Percentiles rank a stretch among this genome's conserved stretches.
Evolutionary conservation across 2,888 invertebrate species (phyloP).

Genomic region (Pseudococcus longispinus): DNA sequence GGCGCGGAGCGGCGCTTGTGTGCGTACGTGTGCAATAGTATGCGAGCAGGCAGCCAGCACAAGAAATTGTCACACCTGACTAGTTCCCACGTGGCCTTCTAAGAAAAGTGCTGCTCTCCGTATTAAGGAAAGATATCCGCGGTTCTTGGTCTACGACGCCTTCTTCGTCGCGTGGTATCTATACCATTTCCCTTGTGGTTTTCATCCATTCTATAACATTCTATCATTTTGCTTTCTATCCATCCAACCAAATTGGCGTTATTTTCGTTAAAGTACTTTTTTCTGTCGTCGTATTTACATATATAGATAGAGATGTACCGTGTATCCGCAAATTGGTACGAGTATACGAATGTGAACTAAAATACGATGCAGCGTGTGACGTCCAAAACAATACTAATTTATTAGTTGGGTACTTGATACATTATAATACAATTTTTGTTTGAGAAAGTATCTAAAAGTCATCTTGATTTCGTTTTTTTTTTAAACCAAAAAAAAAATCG

Average conservation of each 20-base stretch:
- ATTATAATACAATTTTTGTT: no score
- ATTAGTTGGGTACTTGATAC: no score
- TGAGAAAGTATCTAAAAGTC: no score
- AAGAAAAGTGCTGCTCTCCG: constrained; percentile 46
- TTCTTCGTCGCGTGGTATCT: constrained; percentile 38
- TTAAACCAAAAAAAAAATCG: no score
- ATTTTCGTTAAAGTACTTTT: constrained; percentile 42
- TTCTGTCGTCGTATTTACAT: constrained; percentile 46
- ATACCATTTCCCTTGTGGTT: constrained; percentile 52
- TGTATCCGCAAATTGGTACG: no score
- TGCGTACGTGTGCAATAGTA: neutral
- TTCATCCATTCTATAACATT: constrained; percentile 44
- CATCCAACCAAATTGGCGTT: constrained; percentile 36
- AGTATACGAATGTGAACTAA: no score
- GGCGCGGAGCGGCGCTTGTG: neutral
- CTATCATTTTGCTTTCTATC: constrained; percentile 10
- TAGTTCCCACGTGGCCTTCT: constrained; percentile 55
- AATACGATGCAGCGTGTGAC: no score
- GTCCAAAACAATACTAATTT: no score
- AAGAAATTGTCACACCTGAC: constrained; percentile 55
- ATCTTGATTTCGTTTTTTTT: no score
- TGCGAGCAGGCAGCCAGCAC: neutral
- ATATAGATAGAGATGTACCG: neutral
- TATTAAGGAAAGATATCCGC: constrained; percentile 46
- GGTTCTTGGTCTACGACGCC: constrained; percentile 51